A percentile compares a stretch with the other conserved stretches of the same genome.
phyloP scores from a whole-genome alignment of 2,113 vertebrate species.

The Alouatta palliata region DNA sequence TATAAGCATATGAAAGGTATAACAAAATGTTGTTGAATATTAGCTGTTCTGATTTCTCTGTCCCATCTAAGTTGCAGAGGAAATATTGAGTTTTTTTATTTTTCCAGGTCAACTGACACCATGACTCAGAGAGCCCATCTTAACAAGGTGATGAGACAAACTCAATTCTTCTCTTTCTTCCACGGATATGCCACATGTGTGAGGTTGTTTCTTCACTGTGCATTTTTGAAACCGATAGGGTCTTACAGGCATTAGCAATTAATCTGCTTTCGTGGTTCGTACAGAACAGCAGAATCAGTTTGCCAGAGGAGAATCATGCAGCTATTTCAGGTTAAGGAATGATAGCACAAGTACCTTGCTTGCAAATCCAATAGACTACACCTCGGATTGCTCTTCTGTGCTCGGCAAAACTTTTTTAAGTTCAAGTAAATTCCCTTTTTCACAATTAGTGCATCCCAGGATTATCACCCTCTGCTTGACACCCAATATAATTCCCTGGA shows the following conservation, averaged over 20 bases:
- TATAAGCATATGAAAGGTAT: background rate
- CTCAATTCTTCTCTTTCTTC: background rate
- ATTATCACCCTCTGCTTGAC: too few relatives aligned
- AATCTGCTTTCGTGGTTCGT: accelerated
- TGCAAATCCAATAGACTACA: background rate
- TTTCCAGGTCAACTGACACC: background rate
- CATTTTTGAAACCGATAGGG: background rate
- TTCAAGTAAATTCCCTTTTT: background rate
- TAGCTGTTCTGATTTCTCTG: too few relatives aligned
- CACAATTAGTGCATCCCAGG: too few relatives aligned
- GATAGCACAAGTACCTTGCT: accelerated
- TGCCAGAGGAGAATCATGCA: too few relatives aligned
- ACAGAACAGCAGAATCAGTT: background rate
- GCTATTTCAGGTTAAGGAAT: background rate
- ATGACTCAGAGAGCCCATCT: background rate
- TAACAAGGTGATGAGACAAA: background rate
- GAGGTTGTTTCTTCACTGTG: background rate
- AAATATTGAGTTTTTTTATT: background rate
- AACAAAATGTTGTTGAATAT: background rate
- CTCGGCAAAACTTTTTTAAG: background rate
- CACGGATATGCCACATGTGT: accelerated
- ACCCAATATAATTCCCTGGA: background rate
- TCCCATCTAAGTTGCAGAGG: background rate
- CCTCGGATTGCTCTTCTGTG: background rate
- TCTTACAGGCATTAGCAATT: background rate